phyloP scores from a whole-genome alignment of 2,113 vertebrate species.

The Atrichornis clamosus region DNA sequence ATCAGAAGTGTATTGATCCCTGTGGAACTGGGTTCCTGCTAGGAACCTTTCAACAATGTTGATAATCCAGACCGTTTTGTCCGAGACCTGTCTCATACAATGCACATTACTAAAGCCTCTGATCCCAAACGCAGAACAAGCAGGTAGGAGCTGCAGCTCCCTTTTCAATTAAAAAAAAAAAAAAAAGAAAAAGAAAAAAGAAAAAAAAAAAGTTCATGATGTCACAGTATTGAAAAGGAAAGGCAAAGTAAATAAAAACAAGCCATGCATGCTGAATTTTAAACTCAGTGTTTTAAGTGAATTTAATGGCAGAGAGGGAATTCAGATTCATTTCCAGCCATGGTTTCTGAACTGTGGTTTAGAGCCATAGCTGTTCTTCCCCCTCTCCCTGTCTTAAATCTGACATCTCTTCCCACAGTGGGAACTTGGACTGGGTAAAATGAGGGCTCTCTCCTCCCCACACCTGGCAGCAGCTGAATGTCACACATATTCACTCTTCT shows the following conservation, averaged over 20 bases:
- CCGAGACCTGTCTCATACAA: neutral
- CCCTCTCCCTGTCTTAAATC: neutral
- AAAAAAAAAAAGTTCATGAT: neutral
- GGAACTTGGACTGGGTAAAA: neutral
- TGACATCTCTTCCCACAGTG: neutral
- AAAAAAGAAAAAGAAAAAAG: neutral
- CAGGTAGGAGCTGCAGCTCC: neutral
- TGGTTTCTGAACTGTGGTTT: neutral
- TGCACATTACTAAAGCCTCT: neutral
- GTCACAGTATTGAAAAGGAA: neutral
- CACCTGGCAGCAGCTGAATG: slow-evolving; percentile 2
- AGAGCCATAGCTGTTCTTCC: neutral
- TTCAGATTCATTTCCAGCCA: neutral
- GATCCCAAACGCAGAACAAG: neutral
- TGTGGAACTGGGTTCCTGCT: neutral
- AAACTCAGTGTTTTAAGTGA: neutral
- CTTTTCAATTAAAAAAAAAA: neutral
- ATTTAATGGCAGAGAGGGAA: neutral
- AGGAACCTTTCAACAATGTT: neutral
- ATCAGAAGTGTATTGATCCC: neutral
- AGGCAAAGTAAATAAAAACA: neutral
- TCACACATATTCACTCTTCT: neutral
- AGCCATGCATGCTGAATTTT: neutral
- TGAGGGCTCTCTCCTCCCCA: neutral
- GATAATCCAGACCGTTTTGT: neutral